Percentiles rank a stretch among this genome's conserved stretches.
Conservation (phyloP, 2,113 vertebrate species). For the Xenopus laevis region DNA sequence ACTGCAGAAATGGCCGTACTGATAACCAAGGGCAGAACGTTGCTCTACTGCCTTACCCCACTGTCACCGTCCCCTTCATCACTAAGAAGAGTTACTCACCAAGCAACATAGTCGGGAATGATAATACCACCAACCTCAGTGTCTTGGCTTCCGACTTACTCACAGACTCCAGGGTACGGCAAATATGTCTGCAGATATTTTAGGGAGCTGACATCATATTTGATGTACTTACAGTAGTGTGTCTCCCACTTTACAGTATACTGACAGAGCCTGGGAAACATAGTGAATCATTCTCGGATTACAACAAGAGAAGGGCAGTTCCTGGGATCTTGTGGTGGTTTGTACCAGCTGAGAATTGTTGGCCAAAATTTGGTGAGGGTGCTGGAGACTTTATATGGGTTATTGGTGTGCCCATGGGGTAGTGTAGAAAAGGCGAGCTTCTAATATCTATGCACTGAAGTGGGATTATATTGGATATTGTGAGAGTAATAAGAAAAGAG, state of each 20-base stretch:
- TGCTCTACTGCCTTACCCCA: no score
- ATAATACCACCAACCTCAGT: not conserved
- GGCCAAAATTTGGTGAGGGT: no score
- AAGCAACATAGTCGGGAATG: not conserved
- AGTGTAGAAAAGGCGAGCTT: not conserved
- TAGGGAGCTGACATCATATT: constrained; percentile 33
- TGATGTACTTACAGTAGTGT: constrained; percentile 14
- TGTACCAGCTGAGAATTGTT: not conserved
- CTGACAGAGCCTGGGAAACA: no score
- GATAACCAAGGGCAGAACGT: no score
- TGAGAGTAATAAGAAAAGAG: no score
- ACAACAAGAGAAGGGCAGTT: constrained; percentile 9
- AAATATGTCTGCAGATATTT: constrained; percentile 31
- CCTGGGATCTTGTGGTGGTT: constrained; percentile 7
- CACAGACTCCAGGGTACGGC: constrained; percentile 13
- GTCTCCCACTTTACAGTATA: not conserved
- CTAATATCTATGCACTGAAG: not conserved
- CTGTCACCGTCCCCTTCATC: not conserved
- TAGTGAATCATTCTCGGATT: not conserved
- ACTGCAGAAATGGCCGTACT: not conserved
- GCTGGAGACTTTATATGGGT: no score
- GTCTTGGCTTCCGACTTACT: constrained; percentile 6
- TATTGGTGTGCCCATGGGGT: no score
- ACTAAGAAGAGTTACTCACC: not conserved
- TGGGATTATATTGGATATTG: not conserved